Conservation (phyloP, 2,888 invertebrate species). For the Apantesis nais region DNA sequence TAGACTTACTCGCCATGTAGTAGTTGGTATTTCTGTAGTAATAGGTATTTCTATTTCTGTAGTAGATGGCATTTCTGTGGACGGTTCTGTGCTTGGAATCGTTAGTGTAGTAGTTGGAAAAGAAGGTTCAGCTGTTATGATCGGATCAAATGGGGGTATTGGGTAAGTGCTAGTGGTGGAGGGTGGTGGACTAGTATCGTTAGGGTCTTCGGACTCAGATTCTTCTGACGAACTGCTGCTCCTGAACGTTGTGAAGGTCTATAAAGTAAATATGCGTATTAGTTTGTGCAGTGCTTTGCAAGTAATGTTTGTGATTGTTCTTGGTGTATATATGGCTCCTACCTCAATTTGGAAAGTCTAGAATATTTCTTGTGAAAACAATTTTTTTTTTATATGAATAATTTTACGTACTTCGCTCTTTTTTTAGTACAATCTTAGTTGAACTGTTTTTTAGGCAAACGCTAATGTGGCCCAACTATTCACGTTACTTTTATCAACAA, state of each 20-base stretch:
- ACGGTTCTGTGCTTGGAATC: not conserved
- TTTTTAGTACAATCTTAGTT: too few species aligned
- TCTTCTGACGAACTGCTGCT: not conserved
- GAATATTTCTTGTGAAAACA: not conserved
- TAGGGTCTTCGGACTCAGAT: not conserved
- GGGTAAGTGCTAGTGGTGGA: not conserved
- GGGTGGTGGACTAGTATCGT: not conserved
- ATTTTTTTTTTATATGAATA: not conserved
- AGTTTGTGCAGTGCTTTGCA: slow-evolving; percentile 7
- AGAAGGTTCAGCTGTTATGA: not conserved
- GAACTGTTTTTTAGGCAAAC: too few species aligned
- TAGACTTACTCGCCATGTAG: not conserved
- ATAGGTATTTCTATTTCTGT: not conserved
- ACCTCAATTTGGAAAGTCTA: not conserved
- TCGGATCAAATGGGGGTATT: not conserved
- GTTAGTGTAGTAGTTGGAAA: not conserved
- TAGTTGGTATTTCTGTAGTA: not conserved
- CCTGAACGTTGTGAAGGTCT: not conserved
- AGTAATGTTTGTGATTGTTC: not conserved
- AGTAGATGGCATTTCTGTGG: not conserved
- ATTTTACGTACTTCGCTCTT: too few species aligned
- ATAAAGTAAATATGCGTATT: not conserved
- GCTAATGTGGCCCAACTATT: too few species aligned
- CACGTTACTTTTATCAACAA: too few species aligned
- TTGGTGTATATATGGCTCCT: not conserved